Conservation (phyloP, 2,113 vertebrate genomes). For the Chiloscyllium plagiosum region DNA sequence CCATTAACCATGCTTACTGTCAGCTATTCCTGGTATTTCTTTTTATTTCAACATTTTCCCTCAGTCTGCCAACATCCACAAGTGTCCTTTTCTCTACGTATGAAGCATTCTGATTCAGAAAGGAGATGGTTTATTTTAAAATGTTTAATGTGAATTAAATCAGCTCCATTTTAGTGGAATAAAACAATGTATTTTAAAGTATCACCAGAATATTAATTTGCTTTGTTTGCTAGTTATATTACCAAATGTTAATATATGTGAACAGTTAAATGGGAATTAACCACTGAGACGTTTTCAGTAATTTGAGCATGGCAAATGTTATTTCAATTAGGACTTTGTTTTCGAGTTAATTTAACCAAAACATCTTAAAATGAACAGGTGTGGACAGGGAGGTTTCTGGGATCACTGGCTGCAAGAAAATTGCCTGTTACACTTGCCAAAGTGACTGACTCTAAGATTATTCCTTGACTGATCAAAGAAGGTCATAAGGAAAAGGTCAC, state of each 20-base stretch:
- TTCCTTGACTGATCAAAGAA: constrained; percentile 29
- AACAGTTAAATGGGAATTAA: not conserved
- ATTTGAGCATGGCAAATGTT: constrained; percentile 18
- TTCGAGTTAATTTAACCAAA: constrained; percentile 32
- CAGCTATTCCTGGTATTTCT: not conserved
- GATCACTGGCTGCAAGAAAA: constrained; percentile 4
- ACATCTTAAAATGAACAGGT: constrained; percentile 37
- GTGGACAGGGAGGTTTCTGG: constrained; percentile 15
- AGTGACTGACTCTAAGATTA: constrained; percentile 30
- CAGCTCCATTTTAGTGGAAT: not conserved
- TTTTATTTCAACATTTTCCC: not conserved
- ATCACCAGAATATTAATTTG: not conserved
- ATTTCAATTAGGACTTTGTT: constrained; percentile 31
- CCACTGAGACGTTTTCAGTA: constrained; percentile 14
- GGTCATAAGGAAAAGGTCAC: constrained; percentile 26
- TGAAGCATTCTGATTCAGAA: not conserved
- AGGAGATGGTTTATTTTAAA: not conserved
- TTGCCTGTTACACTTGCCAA: constrained; percentile 25
- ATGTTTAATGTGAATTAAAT: not conserved
- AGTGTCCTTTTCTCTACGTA: not conserved
- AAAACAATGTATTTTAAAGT: not conserved
- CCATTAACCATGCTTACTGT: not conserved
- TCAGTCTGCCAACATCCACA: not conserved
- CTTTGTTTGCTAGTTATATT: not conserved
- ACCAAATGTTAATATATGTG: constrained; percentile 4